Base-by-base conservation (phyloP, 2,113 vertebrate genomes). In the Dromiciops gliroides region DNA sequence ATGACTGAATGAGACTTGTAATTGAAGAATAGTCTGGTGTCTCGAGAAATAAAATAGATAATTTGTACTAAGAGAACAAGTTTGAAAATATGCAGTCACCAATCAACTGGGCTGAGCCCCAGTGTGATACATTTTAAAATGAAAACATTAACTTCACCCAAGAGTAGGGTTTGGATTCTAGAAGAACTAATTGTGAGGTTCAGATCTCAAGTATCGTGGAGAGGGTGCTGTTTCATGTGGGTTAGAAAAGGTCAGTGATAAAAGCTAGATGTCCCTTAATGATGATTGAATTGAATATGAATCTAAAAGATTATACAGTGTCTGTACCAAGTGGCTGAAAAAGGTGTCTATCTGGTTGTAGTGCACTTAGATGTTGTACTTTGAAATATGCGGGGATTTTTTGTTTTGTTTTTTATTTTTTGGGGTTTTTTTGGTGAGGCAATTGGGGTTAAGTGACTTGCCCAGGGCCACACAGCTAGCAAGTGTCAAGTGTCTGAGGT, bases 181-280 rank as follows among this genome's bases (percentile, higher is more conserved):
- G 3, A 75, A 75, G 67, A 75, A 19, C 8, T n/a, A n/a, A 22
- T 75, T 75, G 1, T 75, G 37, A n/a, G 16, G 24, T n/a, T 14
- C 14, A 16, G 16, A 1, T n/a, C 14, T 75, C 67, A 75, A n/a
- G 67, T 19, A 75, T 7, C 2, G 16, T 75, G 16, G 37, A n/a
- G 67, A 75, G 16, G 16, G 3, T n/a, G 31, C 6, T n/a, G 12
- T 2, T 60, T 28, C 2, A 12, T 2, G 28, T 60, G 28, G 11
- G 16, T n/a, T n/a, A n/a, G 5, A n/a, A 14, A n/a, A n/a, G 3
- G 4, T n/a, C 1, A 19, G 3, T n/a, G 37, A n/a, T 75, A 19
- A 19, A 14, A 19, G 14, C 3, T 75, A 75, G 37, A n/a, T n/a
- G 37, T 8, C 37, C 67, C 22, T 1, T n/a, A 1, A 2, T 3